phyloP scores from a whole-genome alignment of 2,888 invertebrate genomes.

The Drosophila algonquin region DNA sequence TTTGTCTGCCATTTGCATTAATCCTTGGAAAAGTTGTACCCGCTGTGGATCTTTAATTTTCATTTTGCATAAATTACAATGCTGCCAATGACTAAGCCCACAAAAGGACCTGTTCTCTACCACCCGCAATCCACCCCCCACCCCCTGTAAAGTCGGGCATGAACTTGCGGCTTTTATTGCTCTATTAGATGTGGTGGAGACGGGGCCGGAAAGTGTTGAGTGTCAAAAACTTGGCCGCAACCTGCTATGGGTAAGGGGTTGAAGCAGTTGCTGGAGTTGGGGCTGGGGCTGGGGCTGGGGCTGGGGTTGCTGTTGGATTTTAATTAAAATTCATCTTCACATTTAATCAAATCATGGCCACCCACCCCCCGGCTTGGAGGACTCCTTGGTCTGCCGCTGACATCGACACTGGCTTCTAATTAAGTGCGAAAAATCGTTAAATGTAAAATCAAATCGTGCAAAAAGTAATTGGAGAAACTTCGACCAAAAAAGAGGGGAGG shows the following conservation, averaged over 20 bases:
- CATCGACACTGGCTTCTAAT: slow-evolving; percentile 82
- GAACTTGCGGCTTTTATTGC: slow-evolving; percentile 78
- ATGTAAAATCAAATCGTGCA: slow-evolving; percentile 83
- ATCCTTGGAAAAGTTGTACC: slow-evolving; percentile 55
- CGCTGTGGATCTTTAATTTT: slow-evolving; percentile 67
- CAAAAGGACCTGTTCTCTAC: slow-evolving; percentile 30
- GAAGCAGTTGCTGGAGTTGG: background rate
- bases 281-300: too few species aligned
- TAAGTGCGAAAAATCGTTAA: slow-evolving; percentile 84
- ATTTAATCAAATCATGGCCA: slow-evolving; percentile 83
- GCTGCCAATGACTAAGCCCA: slow-evolving; percentile 65
- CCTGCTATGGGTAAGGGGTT: too few species aligned
- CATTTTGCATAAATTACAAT: slow-evolving; percentile 79
- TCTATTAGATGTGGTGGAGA: slow-evolving; percentile 63
- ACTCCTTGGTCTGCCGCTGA: slow-evolving; percentile 61
- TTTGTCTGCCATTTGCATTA: slow-evolving; percentile 69
- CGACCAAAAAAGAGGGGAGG: slow-evolving; percentile 35
- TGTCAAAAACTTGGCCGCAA: background rate
- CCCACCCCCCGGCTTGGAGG: background rate
- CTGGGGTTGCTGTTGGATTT: slow-evolving; percentile 57
- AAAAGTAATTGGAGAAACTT: slow-evolving; percentile 77
- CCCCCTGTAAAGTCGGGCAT: slow-evolving; percentile 33
- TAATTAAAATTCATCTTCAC: slow-evolving; percentile 84
- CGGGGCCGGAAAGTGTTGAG: slow-evolving; percentile 14
- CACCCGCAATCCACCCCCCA: too few species aligned